phyloP scores from a whole-genome alignment of 2,888 invertebrate species.

The Dorcus parallelipipedus region DNA sequence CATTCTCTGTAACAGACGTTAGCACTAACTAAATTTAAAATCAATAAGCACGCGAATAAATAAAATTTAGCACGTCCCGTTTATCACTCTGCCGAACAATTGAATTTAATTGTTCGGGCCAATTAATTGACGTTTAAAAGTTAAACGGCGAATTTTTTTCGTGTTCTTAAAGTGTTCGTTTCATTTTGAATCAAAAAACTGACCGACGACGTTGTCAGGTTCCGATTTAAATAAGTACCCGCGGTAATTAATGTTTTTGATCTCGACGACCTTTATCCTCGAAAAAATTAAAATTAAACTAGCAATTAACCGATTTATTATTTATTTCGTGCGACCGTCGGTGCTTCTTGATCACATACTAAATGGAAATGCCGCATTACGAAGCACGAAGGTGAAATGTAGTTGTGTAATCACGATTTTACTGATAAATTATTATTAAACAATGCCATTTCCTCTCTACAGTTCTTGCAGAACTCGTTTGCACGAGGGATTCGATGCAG shows the following conservation, averaged over 20 bases:
- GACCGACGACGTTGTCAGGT: not conserved
- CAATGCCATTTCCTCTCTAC: no score
- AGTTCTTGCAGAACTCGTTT: no score
- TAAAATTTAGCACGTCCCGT: not conserved
- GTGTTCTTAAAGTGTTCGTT: not conserved
- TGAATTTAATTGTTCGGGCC: slow-evolving; percentile 12
- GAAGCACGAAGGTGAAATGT: no score
- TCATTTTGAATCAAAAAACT: not conserved
- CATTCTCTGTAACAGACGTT: slow-evolving; percentile 18
- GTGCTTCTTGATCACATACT: no score
- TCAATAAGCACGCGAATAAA: not conserved
- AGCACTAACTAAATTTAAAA: slow-evolving; percentile 8
- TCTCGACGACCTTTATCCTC: not conserved
- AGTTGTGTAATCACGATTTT: no score
- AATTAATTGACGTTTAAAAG: not conserved
- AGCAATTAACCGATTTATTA: not conserved
- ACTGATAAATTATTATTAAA: no score
- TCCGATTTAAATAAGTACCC: not conserved
- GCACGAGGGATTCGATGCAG: no score
- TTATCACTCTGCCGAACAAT: slow-evolving; percentile 1
- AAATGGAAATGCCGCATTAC: no score
- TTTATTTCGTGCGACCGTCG: no score
- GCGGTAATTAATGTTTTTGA: not conserved
- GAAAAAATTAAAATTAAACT: not conserved
- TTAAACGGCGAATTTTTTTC: not conserved